A percentile compares a stretch with the other conserved stretches of the same genome.
Evolutionary conservation across 2,113 vertebrate species (phyloP).

Genomic region (Pipa parva): DNA sequence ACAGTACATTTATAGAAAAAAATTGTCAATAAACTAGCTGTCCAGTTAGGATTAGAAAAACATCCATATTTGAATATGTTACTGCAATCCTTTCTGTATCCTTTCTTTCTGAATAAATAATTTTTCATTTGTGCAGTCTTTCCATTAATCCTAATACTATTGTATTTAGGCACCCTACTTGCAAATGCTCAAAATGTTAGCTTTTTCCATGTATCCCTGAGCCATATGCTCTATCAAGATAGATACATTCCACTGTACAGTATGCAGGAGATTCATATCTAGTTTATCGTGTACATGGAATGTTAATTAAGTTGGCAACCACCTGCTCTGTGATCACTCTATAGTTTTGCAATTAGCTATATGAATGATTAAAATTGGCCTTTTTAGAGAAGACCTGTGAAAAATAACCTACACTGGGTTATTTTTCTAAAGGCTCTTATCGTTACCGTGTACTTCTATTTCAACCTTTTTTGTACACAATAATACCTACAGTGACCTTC

Average conservation of each 20-base stretch:
- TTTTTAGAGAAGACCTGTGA: conserved; percentile 47
- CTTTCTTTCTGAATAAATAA: too few relatives aligned
- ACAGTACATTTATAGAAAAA: too few relatives aligned
- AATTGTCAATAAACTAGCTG: too few relatives aligned
- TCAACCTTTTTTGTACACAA: neutral
- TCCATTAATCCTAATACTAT: too few relatives aligned
- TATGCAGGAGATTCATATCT: conserved; percentile 67
- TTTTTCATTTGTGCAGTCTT: too few relatives aligned
- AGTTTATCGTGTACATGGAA: conserved; percentile 63
- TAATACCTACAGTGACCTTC: neutral
- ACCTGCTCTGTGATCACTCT: conserved; percentile 54
- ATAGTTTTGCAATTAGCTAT: conserved; percentile 60
- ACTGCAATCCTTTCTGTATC: too few relatives aligned
- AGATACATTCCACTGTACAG: conserved; percentile 45
- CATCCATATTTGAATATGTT: too few relatives aligned
- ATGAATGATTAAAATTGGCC: conserved; percentile 46
- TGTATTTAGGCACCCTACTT: too few relatives aligned
- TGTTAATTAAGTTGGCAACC: conserved; percentile 66
- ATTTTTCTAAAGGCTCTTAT: conserved; percentile 28
- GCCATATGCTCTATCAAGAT: neutral
- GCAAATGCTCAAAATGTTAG: too few relatives aligned
- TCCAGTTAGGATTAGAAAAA: too few relatives aligned
- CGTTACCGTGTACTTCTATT: neutral
- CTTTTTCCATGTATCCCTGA: too few relatives aligned
- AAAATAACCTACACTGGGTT: conserved; percentile 25